Percentiles rank a stretch among this genome's conserved stretches.
These are phyloP conservation scores for Alces alces DNA, from an alignment of 2,113 vertebrate species.

Conservation along the genomic window DNA sequence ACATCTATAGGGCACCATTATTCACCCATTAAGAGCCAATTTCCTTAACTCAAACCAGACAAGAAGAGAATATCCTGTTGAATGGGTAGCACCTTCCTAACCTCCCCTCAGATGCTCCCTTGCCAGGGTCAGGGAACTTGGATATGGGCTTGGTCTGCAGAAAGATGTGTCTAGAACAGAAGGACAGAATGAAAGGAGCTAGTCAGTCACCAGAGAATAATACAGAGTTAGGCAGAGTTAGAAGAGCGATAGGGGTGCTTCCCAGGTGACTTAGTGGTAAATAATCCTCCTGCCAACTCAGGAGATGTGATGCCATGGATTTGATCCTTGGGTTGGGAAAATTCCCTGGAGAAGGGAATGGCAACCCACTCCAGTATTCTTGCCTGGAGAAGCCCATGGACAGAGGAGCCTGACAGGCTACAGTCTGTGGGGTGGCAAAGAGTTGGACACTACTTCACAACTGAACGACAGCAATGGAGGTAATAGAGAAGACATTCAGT, in stretches of 20 bases:
- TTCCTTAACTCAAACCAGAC: background rate
- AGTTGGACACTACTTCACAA: background rate
- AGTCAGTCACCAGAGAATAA: background rate
- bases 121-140: background rate
- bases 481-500: background rate
- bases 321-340: background rate
- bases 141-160: background rate
- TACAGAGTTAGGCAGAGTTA: background rate
- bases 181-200: background rate
- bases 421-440: background rate
- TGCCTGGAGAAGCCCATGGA: background rate
- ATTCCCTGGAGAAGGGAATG: background rate
- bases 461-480: background rate
- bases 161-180: background rate
- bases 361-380: background rate
- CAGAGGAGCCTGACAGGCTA: background rate
- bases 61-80: background rate
- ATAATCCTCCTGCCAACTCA: background rate
- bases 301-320: background rate
- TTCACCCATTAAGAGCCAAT: background rate
- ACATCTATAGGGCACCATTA: background rate
- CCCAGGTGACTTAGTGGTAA: background rate
- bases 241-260: background rate
- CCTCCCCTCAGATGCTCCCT: background rate
- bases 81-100: background rate